Evolutionary conservation across 2,888 invertebrate species (phyloP), one percentile per base, ranked within the genome.

Genomic region (Xylota segnis): DNA sequence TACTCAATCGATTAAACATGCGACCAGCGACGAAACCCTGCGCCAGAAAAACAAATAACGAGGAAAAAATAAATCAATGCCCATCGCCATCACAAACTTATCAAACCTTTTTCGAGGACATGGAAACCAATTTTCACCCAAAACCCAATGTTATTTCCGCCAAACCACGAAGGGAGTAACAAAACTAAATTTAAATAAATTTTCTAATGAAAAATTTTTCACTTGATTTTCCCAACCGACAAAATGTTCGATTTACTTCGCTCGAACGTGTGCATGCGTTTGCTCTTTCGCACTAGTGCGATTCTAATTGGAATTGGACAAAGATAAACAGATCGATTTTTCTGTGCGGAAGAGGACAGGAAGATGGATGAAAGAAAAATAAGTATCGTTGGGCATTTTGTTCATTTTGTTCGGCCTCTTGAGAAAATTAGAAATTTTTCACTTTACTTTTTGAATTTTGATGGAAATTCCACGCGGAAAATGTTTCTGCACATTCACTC

Each of bases 251-350:
- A 54, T 50, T 75, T 47, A 56, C 27, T 58, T 47, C n/a, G 10
- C n/a, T 7, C 32, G 4, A 16, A 45, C 12, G n/a, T 32, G 2
- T n/a, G n/a, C n/a, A 34, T 6, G 10, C 37, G 32, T 54, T 63
- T 34, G 43, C 71, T 72, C 71, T 16, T 6, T 72, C 71, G 45
- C 58, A 79, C 72, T 32, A 65, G 16, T 56, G 23, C 32, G 50
- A 58, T 72, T 79, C 78, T 65, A 50, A 79, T 72, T 63, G 9
- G 78, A 79, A 79, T 79, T 65, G 65, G 47, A 79, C 58, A 58
- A 65, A 63, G 78, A 70, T 54, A 70, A 63, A 71, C 78, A 63
- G 37, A 79, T 59, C 61, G 71, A 65, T 52, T 65, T 52, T 63
- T 59, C 29, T 10, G 6, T 23, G n/a, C 12, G 7, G 45, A 45